Evolutionary conservation across 2,113 vertebrate genomes (phyloP), one percentile per base, ranked within the genome.

Genomic region (Siniperca chuatsi): DNA sequence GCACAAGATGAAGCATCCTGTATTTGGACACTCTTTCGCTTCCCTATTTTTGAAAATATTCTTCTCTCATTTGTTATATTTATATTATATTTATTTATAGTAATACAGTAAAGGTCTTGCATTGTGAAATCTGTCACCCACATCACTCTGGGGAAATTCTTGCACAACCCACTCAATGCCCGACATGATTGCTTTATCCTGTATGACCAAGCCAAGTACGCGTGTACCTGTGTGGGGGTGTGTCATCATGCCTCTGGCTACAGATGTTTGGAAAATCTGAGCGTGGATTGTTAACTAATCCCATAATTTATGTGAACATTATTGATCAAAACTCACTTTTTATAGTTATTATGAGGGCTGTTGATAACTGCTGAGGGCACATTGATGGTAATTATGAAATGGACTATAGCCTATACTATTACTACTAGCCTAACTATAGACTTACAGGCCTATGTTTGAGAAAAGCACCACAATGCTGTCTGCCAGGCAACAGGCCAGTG

Each of bases 91-190:
- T 16, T 18, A 57, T 58, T 71, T 55, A 74, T 83, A 37, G 62
- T 75, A 29, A 78, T 75, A 93, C 68, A 85, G 33, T 62, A 25
- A 75, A 83, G 33, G 62, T 88, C 37, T 79, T 2, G 13, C 21
- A 75, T 88, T 91, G 79, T 80, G 83, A 92, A 94, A 93, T 87
- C n/a, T 57, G 55, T 64, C 48, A 81, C 64, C 68, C 58, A 62
- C 75, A 83, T 80, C 73, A 62, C 71, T 81, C 50, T 83, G 71
- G 67, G 75, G 85, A 91, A 75, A 78, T 78, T 88, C 78, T 87
- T 92, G 54, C 79, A 79, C 85, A 90, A 88, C 66, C 69, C 60
- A 64, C 79, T 79, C 52, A 10, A 65, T 81, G 83, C 67, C 85
- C 85, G 91, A 90, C 87, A 76, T 76, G 88, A 85, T 87, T 68